phyloP scores from a whole-genome alignment of 2,797 vertebrate genomes.

The Pseudomugil gertrudae region DNA sequence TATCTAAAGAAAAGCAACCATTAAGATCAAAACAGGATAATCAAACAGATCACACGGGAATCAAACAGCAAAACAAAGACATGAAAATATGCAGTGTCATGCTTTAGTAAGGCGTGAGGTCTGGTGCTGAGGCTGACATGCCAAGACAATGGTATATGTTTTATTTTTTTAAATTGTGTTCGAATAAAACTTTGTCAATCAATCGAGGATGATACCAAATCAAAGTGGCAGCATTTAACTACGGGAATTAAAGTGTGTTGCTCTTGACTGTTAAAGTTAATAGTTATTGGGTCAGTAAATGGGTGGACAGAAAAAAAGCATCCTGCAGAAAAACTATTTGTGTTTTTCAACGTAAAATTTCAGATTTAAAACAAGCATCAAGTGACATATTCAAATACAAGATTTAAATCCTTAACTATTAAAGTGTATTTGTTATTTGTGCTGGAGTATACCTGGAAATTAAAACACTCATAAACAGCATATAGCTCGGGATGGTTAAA shows the following conservation, averaged over 20 bases:
- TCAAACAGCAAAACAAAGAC: background rate
- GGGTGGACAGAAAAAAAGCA: background rate
- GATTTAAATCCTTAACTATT: background rate
- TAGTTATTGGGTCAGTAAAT: too few relatives aligned
- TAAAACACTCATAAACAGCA: slow-evolving; percentile 37
- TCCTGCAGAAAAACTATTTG: background rate
- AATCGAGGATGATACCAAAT: too few relatives aligned
- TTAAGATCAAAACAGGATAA: background rate
- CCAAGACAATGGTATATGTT: too few relatives aligned
- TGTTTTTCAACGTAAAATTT: background rate
- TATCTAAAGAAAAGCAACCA: background rate
- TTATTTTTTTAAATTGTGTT: too few relatives aligned
- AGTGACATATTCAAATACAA: background rate
- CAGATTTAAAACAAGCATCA: background rate
- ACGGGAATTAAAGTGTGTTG: too few relatives aligned
- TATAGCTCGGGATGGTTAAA: slow-evolving; percentile 28
- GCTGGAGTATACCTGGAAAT: slow-evolving; percentile 27
- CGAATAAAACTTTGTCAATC: too few relatives aligned
- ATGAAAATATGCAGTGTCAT: too few relatives aligned
- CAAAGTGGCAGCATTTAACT: too few relatives aligned
- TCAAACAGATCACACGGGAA: background rate
- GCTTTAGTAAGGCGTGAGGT: too few relatives aligned
- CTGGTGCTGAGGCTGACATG: background rate
- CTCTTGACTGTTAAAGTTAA: too few relatives aligned
- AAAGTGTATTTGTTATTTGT: background rate